Evolutionary conservation across 2,113 vertebrate species (phyloP), one percentile per base, ranked within the genome.

Genomic region (Clupea harengus): DNA sequence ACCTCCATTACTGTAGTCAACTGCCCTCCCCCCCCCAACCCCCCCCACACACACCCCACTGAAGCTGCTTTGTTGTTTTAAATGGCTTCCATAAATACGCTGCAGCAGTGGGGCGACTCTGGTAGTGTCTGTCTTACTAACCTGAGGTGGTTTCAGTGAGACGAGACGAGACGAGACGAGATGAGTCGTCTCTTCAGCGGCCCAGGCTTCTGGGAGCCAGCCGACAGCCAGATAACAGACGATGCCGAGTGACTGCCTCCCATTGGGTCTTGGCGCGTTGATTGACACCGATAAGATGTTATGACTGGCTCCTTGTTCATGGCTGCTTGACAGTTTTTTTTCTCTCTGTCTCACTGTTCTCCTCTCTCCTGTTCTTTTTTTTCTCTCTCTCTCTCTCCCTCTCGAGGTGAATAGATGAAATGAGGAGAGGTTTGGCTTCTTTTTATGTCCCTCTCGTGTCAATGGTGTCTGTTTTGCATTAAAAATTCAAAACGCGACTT

Each of bases 241-340:
- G 64, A 6, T 28, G 64, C 64, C 22, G 64, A 67, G n/a, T 67
- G 64, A 67, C 64, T 67, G 64, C 64, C 64, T 67, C 10, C 47
- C 72, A 78, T 57, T 17, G 57, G 86, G 86, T 91, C 87, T 88
- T 81, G 85, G 80, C 80, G 86, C 85, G 84, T 52, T 91, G 90
- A 93, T 85, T 91, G 92, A 91, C 91, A 84, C 88, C 87, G 88
- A 92, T 89, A 92, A 92, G 90, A 88, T 84, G 17, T 85, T 91
- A 90, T 88, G 91, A 91, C 85, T 90, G 86, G 90, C 82, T 83
- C 86, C 57, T 83, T 85, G 85, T 88, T 92, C 83, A 78, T 67
- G 84, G 75, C 83, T 67, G 86, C 52, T 84, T 89, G 72, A 78
- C 72, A 78, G 25, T 88, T 85, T 85, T 60, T 85, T 83, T 82